Conservation (phyloP, 2,797 vertebrate species). For the Acrossocheilus fasciatus region DNA sequence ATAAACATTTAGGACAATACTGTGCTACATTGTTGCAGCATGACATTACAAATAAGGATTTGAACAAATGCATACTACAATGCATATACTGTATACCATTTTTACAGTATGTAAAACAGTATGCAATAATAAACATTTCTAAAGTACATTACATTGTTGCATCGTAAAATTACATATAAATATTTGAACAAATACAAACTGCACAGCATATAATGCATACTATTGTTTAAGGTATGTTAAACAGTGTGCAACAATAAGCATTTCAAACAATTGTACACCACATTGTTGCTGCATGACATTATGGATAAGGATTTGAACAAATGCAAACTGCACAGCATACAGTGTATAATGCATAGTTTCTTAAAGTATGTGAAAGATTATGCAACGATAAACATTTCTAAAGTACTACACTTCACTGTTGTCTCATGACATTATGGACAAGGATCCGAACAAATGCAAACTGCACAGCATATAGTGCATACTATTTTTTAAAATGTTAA, state of each 20-base stretch:
- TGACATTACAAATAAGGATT: too few relatives aligned
- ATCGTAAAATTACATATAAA: not conserved
- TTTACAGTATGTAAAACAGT: too few relatives aligned
- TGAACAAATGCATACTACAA: too few relatives aligned
- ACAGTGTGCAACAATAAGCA: not conserved
- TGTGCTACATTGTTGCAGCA: too few relatives aligned
- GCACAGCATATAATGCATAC: not conserved
- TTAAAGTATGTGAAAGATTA: not conserved
- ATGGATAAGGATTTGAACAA: too few relatives aligned
- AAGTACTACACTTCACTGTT: not conserved
- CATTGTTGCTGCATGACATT: not conserved
- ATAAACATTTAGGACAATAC: too few relatives aligned
- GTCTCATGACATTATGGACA: not conserved
- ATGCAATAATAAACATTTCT: too few relatives aligned
- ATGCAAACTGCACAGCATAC: too few relatives aligned
- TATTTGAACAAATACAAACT: not conserved
- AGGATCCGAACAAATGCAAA: not conserved
- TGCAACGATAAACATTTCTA: not conserved
- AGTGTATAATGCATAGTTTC: too few relatives aligned
- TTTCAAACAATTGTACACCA: not conserved
- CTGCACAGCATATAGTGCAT: not conserved
- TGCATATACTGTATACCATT: too few relatives aligned
- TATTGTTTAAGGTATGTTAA: not conserved
- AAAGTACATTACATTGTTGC: too few relatives aligned
- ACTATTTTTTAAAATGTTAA: not conserved